Base-by-base conservation (phyloP, 2,888 invertebrate species). In the Lathronympha strigana region DNA sequence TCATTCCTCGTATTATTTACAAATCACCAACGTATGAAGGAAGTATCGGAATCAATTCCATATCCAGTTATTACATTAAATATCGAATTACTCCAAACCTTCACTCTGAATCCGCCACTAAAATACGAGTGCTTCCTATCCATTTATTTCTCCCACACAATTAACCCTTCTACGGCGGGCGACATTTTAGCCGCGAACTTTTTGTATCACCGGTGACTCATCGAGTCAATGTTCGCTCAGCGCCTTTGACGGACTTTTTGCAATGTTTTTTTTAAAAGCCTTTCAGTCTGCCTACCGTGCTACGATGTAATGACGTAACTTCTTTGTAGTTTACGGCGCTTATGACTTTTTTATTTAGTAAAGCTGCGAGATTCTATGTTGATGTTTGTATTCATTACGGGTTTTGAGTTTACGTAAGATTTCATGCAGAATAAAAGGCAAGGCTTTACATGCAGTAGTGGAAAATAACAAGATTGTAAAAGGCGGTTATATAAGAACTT, bases 181-280 rank as follows among this genome's bases (percentile, higher is more conserved):
- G 33, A 13, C 57, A 67, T 62, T 57, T 63, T 63, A 58, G 63
- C 36, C 53, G 62, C 67, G 55, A 33, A 80, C 78, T 84, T 84
- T 84, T 84, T 82, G 81, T 80, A 71, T 72, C 71, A 66, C 72
- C 76, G 79, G 80, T 90, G 89, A 88, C 71, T 90, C 90, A 88
- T 74, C 70, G 67, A 86, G 87, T 88, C 87, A 87, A 88, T 80
- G 88, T 69, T 72, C 78, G 67, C 70, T 63, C 57, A 53, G 68
- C 66, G 71, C 69, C 73, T 72, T 73, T 72, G 73, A 73, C 68
- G 68, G 67, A 66, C 58, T 63, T 70, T 70, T 74, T 75, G 70
- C 70, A 63, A 64, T 64, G 61, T 17, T 60, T 61, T n/a, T 64
- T 67, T 61, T 66, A 66, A 66, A 64, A 45, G 57, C 61, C 67